Evolutionary conservation across 2,888 invertebrate genomes (phyloP).

Genomic region (Zaprionus lineosus): DNA sequence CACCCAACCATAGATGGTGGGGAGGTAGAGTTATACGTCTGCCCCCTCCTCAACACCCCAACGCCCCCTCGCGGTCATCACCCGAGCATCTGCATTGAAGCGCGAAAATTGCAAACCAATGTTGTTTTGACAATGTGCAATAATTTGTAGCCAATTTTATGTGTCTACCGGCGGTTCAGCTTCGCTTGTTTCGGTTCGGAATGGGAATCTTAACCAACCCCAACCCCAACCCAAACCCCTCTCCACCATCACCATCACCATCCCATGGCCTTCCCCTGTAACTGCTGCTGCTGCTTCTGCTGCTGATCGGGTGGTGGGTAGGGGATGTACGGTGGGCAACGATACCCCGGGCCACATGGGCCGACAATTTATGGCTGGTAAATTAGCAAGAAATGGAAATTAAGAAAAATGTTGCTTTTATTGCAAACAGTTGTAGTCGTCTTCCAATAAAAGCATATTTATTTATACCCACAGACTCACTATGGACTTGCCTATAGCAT

Average conservation of each 20-base stretch:
- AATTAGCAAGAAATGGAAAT: slow-evolving; percentile 78
- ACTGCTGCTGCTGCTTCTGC: not conserved
- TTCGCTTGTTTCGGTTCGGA: slow-evolving; percentile 63
- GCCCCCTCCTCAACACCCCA: not conserved
- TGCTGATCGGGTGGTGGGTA: not conserved
- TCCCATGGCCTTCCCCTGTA: not conserved
- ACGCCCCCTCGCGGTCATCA: slow-evolving; percentile 36
- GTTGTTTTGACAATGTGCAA: slow-evolving; percentile 82
- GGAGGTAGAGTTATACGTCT: too few relatives aligned
- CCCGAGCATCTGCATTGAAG: slow-evolving; percentile 73
- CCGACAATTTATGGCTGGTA: slow-evolving; percentile 74
- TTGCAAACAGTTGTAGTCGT: slow-evolving; percentile 78
- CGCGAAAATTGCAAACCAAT: slow-evolving; percentile 82
- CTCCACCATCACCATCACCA: too few relatives aligned
- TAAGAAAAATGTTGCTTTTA: slow-evolving; percentile 77
- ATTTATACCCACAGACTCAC: slow-evolving; percentile 57
- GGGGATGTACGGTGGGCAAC: slow-evolving; percentile 22
- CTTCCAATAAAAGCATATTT: slow-evolving; percentile 76
- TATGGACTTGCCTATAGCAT: slow-evolving; percentile 22
- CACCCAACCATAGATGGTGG: too few relatives aligned
- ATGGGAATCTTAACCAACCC: too few relatives aligned
- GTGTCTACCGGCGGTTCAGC: slow-evolving; percentile 73
- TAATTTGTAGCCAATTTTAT: slow-evolving; percentile 78
- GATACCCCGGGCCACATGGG: slow-evolving; percentile 58
- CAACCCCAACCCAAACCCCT: too few relatives aligned